Percentiles rank a stretch among this genome's conserved stretches.
These are phyloP conservation scores for Melitaea cinxia DNA, from an alignment of 1,140 invertebrate genomes.

Conservation along the genomic window DNA sequence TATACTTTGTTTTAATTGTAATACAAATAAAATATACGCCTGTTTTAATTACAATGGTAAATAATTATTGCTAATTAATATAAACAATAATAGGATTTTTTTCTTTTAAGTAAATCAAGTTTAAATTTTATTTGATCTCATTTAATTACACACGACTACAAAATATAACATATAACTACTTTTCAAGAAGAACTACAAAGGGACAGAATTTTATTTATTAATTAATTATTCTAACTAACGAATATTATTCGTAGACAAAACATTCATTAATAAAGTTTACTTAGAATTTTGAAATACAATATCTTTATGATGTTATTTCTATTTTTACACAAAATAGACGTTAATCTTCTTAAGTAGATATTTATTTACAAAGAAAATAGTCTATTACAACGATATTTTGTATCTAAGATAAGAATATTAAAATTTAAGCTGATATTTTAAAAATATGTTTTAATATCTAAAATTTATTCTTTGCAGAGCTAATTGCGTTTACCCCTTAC, in stretches of 20 bases:
- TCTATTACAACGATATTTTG: conserved; percentile 4
- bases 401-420: conserved; percentile 18
- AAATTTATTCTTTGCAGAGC: neutral
- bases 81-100: no score
- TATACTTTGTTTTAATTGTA: neutral
- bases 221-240: conserved; percentile 1
- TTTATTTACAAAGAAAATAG: conserved; percentile 15
- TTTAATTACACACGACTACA: neutral
- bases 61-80: no score
- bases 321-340: conserved; percentile 4
- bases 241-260: conserved; percentile 4
- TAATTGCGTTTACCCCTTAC: conserved; percentile 30
- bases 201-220: conserved; percentile 6
- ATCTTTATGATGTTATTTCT: neutral
- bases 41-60: neutral
- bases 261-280: neutral
- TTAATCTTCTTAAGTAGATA: neutral
- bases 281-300: neutral
- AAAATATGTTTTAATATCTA: conserved; percentile 15
- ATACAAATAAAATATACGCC: neutral
- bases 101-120: neutral
- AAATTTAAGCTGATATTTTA: conserved; percentile 21
- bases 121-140: neutral
- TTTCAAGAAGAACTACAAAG: conserved; percentile 5
- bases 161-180: conserved; percentile 1